A percentile compares a stretch with the other conserved stretches of the same genome.
Evolutionary conservation across 2,113 vertebrate genomes (phyloP).

Genomic region (Elephas maximus): DNA sequence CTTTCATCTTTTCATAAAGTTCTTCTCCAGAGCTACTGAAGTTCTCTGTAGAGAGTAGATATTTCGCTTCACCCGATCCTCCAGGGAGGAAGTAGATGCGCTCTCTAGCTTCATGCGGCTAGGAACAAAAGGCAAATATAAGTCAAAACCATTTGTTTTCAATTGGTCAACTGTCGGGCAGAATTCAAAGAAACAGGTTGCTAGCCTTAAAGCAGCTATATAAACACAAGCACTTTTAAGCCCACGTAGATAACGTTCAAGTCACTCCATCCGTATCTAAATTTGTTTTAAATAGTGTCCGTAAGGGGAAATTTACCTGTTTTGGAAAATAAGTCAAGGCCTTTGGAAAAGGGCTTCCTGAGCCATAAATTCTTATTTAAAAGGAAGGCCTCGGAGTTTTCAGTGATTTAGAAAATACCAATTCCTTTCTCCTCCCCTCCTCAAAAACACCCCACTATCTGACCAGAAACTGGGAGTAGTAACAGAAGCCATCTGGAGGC

Average conservation of each 20-base stretch:
- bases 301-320: conserved; percentile 59
- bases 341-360: conserved; percentile 55
- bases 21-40: conserved; percentile 93
- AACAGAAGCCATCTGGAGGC: background rate
- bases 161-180: background rate
- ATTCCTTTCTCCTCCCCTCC: conserved; percentile 29
- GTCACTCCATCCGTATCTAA: conserved; percentile 65
- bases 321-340: conserved; percentile 55
- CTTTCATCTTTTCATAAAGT: conserved; percentile 93
- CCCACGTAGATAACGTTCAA: conserved; percentile 3
- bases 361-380: conserved; percentile 47
- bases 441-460: conserved; percentile 46
- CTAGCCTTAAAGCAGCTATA: background rate
- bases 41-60: conserved; percentile 98
- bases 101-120: conserved; percentile 97
- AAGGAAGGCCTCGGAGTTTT: conserved; percentile 43
- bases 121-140: conserved; percentile 38
- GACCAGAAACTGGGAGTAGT: background rate
- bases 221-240: conserved; percentile 33
- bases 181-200: background rate
- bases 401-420: conserved; percentile 44
- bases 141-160: background rate
- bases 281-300: conserved; percentile 43
- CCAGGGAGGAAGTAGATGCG: conserved; percentile 93
- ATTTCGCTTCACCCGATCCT: conserved; percentile 97